These are phyloP conservation scores for Pygoscelis antarcticus DNA, from an alignment of 2,113 vertebrate species.

Conservation along the genomic window DNA sequence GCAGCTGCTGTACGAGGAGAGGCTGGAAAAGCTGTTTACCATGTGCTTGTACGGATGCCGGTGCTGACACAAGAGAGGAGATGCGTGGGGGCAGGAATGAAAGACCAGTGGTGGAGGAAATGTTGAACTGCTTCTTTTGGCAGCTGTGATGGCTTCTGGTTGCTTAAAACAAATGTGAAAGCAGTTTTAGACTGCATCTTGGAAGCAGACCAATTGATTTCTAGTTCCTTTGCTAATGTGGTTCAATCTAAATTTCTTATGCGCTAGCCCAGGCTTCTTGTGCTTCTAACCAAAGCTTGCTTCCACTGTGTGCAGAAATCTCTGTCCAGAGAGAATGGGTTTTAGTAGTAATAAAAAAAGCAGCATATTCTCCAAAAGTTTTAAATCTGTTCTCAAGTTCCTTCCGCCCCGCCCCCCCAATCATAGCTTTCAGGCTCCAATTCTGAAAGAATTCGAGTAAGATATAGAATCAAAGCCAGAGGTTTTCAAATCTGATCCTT, in stretches of 20 bases:
- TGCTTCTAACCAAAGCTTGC: background rate
- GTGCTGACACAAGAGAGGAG: background rate
- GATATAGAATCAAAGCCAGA: background rate
- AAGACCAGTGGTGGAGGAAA: background rate
- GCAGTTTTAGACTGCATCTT: background rate
- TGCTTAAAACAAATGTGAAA: background rate
- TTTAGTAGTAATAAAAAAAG: background rate
- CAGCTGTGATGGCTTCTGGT: constrained; percentile 13
- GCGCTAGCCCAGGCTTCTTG: background rate
- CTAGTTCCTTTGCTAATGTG: background rate
- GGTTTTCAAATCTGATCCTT: background rate
- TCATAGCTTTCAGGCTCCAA: background rate
- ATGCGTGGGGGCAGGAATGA: background rate
- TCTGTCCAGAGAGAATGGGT: background rate
- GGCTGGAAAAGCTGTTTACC: background rate
- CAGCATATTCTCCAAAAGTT: background rate
- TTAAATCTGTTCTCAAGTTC: background rate
- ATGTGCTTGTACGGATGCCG: background rate
- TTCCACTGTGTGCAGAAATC: background rate
- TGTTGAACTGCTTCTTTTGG: constrained; percentile 37
- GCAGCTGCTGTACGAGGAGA: background rate
- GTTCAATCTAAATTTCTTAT: background rate
- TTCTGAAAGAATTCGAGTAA: background rate
- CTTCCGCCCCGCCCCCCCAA: accelerated
- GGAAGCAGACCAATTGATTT: background rate